phyloP scores from a whole-genome alignment of 2,797 vertebrate genomes.

The Telmatherina bonti region DNA sequence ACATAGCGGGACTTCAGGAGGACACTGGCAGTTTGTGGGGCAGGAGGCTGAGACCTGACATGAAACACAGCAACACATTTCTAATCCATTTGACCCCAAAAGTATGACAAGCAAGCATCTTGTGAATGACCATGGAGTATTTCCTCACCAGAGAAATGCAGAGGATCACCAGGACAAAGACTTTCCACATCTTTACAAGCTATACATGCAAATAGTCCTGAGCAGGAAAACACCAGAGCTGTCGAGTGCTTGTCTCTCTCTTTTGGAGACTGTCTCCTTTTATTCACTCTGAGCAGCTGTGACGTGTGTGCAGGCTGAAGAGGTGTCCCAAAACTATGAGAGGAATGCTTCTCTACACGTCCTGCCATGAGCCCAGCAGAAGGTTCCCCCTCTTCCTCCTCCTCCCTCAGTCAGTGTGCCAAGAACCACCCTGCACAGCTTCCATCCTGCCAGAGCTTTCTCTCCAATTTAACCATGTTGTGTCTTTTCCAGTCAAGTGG shows the following conservation, averaged over 20 bases:
- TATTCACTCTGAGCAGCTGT: conserved; percentile 82
- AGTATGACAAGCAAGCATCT: neutral
- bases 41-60: conserved; percentile 85
- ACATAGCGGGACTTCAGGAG: conserved; percentile 83
- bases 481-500: conserved; percentile 23
- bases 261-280: conserved; percentile 70
- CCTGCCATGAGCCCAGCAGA: conserved; percentile 73
- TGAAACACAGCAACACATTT: conserved; percentile 20
- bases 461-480: conserved; percentile 22
- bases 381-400: conserved; percentile 32
- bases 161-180: conserved; percentile 33
- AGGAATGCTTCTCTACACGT: conserved; percentile 87
- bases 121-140: neutral
- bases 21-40: conserved; percentile 85
- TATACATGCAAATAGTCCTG: conserved; percentile 15
- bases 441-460: conserved; percentile 23
- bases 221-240: conserved; percentile 15
- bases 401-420: conserved; percentile 29
- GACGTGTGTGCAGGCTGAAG: conserved; percentile 85
- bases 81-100: neutral
- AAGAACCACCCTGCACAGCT: conserved; percentile 48
- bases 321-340: conserved; percentile 88
- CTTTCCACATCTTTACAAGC: conserved; percentile 61
- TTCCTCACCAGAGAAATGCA: conserved; percentile 64
- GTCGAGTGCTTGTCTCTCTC: conserved; percentile 36